Conservation (phyloP, 2,113 vertebrate species). For the Neotragus pygmaeus region DNA sequence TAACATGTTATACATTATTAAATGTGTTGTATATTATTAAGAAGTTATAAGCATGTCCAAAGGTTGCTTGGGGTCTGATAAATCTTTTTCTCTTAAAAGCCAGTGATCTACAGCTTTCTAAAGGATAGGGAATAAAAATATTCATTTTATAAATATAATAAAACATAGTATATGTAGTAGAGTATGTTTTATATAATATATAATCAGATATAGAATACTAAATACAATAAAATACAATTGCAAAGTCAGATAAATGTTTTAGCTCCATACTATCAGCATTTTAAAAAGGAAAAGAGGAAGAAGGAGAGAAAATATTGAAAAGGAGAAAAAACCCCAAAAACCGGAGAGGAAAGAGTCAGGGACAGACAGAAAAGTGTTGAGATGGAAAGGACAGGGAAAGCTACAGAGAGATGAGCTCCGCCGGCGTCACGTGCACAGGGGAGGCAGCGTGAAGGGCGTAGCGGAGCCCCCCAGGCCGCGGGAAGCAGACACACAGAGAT, state of each 20-base stretch:
- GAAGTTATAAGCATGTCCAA: not conserved
- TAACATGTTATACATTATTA: not conserved
- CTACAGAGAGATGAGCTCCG: not conserved
- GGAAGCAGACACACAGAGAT: not conserved
- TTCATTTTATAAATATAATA: not conserved
- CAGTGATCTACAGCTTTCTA: not conserved
- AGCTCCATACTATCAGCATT: not conserved
- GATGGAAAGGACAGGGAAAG: not conserved
- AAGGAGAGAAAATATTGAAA: not conserved
- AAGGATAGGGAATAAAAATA: not conserved
- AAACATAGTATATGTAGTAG: not conserved
- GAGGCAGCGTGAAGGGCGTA: not conserved
- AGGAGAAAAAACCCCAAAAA: not conserved
- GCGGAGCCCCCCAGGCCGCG: not conserved
- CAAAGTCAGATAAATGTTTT: not conserved
- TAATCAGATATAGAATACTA: not conserved
- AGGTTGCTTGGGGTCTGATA: not conserved
- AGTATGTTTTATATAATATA: not conserved
- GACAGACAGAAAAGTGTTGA: not conserved
- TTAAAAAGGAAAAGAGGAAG: not conserved
- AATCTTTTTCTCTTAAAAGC: conserved; percentile 5
- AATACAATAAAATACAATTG: not conserved
- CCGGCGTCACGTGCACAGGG: not conserved
- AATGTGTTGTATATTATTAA: not conserved
- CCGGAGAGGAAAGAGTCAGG: not conserved